A percentile compares a stretch with the other conserved stretches of the same genome.
Evolutionary conservation across 2,113 vertebrate genomes (phyloP).

Genomic region (Cynoglossus semilaevis): DNA sequence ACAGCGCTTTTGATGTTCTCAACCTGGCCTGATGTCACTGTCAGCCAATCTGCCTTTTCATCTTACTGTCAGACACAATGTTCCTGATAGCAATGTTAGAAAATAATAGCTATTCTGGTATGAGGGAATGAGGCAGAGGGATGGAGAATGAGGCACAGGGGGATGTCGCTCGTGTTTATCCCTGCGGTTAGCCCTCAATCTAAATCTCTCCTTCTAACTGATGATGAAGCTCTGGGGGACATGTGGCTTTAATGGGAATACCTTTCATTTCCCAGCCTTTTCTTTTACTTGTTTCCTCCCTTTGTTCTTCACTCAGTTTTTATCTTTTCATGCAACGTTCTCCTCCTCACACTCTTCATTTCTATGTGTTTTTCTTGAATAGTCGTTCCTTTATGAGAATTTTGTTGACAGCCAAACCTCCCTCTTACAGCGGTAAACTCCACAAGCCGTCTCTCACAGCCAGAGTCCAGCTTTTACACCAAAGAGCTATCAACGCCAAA

Average conservation of each 20-base stretch:
- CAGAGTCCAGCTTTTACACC: constrained; percentile 41
- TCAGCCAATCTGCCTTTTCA: constrained; percentile 5
- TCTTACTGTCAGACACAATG: constrained; percentile 2
- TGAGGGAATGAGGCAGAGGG: constrained; percentile 35
- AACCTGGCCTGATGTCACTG: constrained; percentile 8
- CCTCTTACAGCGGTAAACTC: constrained; percentile 27
- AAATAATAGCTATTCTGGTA: constrained; percentile 34
- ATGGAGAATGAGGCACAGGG: constrained; percentile 45
- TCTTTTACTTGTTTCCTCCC: constrained; percentile 14
- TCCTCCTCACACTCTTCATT: constrained; percentile 12
- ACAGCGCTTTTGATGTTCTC: not conserved
- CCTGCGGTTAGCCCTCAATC: constrained; percentile 69
- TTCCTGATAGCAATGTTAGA: constrained; percentile 11
- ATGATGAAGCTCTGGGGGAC: constrained; percentile 53
- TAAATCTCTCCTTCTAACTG: constrained; percentile 53
- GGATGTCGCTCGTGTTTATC: constrained; percentile 65
- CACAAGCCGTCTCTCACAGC: constrained; percentile 55
- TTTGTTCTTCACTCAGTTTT: not conserved
- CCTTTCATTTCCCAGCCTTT: constrained; percentile 38
- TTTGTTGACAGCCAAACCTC: constrained; percentile 37
- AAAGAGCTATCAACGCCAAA: constrained; percentile 46
- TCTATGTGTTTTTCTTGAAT: constrained; percentile 11
- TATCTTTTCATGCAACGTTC: not conserved
- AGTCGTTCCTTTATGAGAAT: constrained; percentile 18
- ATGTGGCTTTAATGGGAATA: constrained; percentile 40